Conservation (phyloP, 1,140 invertebrate genomes). For the Drosophila guanche region DNA sequence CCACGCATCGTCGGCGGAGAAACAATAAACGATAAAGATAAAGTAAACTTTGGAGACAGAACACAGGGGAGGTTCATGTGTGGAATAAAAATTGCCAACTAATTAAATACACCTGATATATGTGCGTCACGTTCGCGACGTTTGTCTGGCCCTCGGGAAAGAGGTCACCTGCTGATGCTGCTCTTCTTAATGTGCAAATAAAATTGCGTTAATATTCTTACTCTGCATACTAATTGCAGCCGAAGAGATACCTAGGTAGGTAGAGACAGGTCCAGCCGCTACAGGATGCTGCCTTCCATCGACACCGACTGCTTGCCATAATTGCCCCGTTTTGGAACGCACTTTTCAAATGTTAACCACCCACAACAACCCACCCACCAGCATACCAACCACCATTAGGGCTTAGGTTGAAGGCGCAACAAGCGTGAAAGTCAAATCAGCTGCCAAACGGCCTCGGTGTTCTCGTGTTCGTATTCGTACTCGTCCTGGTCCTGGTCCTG, state of each 20-base stretch:
- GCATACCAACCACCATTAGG: not conserved
- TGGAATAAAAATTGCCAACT: conserved; percentile 66
- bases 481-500: conserved; percentile 13
- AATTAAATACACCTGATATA: conserved; percentile 70
- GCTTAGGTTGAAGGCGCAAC: conserved; percentile 31
- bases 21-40: conserved; percentile 27
- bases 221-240: conserved; percentile 74
- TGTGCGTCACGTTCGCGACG: conserved; percentile 61
- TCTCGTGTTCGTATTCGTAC: too few relatives aligned
- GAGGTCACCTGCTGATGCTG: conserved; percentile 40
- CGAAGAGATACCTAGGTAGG: not conserved
- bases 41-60: conserved; percentile 38
- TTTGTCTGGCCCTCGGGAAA: conserved; percentile 21
- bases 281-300: not conserved
- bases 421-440: conserved; percentile 72
- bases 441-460: conserved; percentile 36
- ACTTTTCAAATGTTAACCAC: conserved; percentile 31
- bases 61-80: conserved; percentile 32
- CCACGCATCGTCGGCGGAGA: not conserved
- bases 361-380: not conserved
- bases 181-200: conserved; percentile 69
- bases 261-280: not conserved
- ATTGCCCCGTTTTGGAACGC: conserved; percentile 39
- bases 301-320: conserved; percentile 14
- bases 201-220: conserved; percentile 67